A percentile compares a stretch with the other conserved stretches of the same genome.
Evolutionary conservation across 2,113 vertebrate genomes (phyloP).

Genomic region (Phrynosoma blainvillii): DNA sequence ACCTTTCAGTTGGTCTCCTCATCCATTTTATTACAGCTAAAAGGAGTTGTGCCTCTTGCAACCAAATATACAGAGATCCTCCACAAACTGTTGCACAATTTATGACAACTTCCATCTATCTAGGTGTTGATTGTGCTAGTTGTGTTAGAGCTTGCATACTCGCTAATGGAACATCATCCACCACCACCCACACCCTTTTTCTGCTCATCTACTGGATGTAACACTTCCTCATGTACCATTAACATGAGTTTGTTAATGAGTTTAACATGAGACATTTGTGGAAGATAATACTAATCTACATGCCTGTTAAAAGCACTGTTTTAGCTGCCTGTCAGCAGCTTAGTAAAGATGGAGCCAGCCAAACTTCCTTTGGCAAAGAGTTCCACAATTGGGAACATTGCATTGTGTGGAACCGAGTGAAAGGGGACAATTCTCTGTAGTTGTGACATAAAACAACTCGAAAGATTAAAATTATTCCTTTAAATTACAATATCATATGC

Average conservation of each 20-base stretch:
- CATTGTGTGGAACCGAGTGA: too few species aligned
- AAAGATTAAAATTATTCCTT: too few species aligned
- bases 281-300: too few species aligned
- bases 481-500: too few species aligned
- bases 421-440: too few species aligned
- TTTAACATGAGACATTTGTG: not conserved
- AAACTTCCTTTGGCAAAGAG: too few species aligned
- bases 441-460: too few species aligned
- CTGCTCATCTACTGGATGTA: not conserved
- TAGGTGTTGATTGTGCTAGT: not conserved
- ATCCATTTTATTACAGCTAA: not conserved
- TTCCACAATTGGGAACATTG: too few species aligned
- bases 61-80: not conserved
- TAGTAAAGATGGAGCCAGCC: too few species aligned
- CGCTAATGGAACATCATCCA: too few species aligned
- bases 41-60: not conserved
- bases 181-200: not conserved
- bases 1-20: not conserved
- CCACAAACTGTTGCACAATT: not conserved
- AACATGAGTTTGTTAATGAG: not conserved
- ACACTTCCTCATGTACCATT: not conserved
- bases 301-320: not conserved
- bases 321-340: too few species aligned
- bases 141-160: not conserved
- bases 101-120: not conserved